Conservation (phyloP, 2,113 vertebrate genomes). For the Peromyscus leucopus region DNA sequence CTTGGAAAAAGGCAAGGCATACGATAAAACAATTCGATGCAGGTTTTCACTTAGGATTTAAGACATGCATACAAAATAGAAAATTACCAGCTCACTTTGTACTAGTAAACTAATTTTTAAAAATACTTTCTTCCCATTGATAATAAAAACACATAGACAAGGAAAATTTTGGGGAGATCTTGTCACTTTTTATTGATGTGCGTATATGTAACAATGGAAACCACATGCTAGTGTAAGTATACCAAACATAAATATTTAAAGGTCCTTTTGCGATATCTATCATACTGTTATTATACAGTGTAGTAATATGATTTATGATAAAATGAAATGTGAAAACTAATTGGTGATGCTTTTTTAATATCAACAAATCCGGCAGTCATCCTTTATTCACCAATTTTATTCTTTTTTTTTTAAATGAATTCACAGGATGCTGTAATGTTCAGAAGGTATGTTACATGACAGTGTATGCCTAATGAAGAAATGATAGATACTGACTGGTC, state of each 20-base stretch:
- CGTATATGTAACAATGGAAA: not conserved
- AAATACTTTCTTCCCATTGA: slow-evolving; percentile 11
- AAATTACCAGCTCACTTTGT: not conserved
- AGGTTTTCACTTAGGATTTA: slow-evolving; percentile 34
- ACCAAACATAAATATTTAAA: slow-evolving; percentile 24
- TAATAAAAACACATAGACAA: not conserved
- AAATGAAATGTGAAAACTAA: slow-evolving; percentile 29
- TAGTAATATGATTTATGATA: slow-evolving; percentile 1
- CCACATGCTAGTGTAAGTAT: not conserved
- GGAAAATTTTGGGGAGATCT: not conserved
- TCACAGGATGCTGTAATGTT: not conserved
- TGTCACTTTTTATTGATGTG: not conserved
- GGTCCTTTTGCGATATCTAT: not conserved
- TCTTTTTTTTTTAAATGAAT: not conserved
- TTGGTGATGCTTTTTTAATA: not conserved
- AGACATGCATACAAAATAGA: not conserved
- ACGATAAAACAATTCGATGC: not conserved
- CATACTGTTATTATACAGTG: not conserved
- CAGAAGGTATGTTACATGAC: not conserved
- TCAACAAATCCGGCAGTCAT: not conserved
- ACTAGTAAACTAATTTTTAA: slow-evolving; percentile 11
- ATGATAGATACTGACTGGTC: not conserved
- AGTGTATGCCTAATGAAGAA: not conserved
- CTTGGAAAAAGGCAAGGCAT: not conserved
- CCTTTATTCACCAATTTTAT: not conserved